Base-by-base conservation (phyloP, 2,113 vertebrate genomes). In the Pyrgilauda ruficollis region DNA sequence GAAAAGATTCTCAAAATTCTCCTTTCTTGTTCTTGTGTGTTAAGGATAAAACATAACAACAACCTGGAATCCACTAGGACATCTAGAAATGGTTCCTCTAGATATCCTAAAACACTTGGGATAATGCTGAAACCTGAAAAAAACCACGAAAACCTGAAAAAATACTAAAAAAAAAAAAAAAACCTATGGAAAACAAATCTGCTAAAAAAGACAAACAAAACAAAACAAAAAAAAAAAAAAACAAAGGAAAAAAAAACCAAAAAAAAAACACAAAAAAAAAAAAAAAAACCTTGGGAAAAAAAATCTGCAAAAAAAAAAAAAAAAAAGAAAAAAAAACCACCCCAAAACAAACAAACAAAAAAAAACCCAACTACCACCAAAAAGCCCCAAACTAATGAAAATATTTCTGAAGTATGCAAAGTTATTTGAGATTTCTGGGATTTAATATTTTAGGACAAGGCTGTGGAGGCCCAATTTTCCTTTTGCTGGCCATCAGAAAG, bases 31-130 rank as follows among this genome's bases (percentile, higher is more conserved):
- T 16, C 46, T 85, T 47, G 27, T 8, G 12, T 37, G 3, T 8
- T 46, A 59, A 56, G 31, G 66, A 68, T 33, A 15, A 10, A 43
- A 30, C 5, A 41, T 2, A 35, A 53, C 20, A 46, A 46, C 17
- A n/a, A 17, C 13, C 1, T 30, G 30, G 12, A 0, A 4, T 30
- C 23, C 17, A 23, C 7, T 37, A 70, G 13, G 12, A 30, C 6
- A 50, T n/a, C 43, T 41, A 88, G 39, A 68, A 79, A 59, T 30
- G 33, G 5, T 55, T 68, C 10, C 10, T 70, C 21, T 35, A 41
- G 6, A 46, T 19, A 10, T 49, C 46, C 43, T 41, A 53, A 44
- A 72, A 41, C 10, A 46, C 8, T 6, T 21, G 49, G 19, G 66
- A 74, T 9, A 74, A 35, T 18, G 15, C 4, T 69, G 13, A 68